phyloP scores from a whole-genome alignment of 2,888 invertebrate species.

The Mesochorus sp. region DNA sequence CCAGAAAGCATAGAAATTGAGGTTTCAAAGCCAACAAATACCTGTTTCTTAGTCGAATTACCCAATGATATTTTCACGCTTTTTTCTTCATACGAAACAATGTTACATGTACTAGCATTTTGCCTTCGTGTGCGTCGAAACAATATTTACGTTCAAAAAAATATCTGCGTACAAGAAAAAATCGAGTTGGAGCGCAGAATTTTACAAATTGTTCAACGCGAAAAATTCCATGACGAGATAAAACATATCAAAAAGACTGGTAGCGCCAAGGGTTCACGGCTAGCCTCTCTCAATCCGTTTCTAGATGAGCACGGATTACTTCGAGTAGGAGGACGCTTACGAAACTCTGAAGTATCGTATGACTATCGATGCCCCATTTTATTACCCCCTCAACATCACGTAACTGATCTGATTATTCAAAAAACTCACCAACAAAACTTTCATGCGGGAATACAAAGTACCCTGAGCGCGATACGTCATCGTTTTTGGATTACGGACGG shows the following conservation, averaged over 20 bases:
- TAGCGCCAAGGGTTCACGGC: background rate
- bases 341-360: slow-evolving; percentile 14
- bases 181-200: background rate
- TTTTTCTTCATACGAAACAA: slow-evolving; percentile 4
- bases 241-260: background rate
- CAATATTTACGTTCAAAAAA: background rate
- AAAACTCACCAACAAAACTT: slow-evolving; percentile 1
- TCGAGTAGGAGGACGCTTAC: slow-evolving; percentile 45
- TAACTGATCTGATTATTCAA: slow-evolving; percentile 37
- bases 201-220: slow-evolving; percentile 11
- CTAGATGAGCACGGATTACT: slow-evolving; percentile 24
- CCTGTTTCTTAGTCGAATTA: background rate
- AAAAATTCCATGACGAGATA: slow-evolving; percentile 3
- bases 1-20: background rate
- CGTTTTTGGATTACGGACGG: slow-evolving; percentile 30
- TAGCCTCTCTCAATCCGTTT: slow-evolving; percentile 36
- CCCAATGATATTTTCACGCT: slow-evolving; percentile 1
- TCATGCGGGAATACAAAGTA: slow-evolving; percentile 32
- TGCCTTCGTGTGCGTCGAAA: background rate
- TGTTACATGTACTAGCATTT: slow-evolving; percentile 13
- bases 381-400: slow-evolving; percentile 28
- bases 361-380: slow-evolving; percentile 34
- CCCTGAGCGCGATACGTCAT: slow-evolving; percentile 17
- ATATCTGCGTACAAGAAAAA: slow-evolving; percentile 9
- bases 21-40: background rate